These are phyloP conservation scores for Lucilia sericata DNA, from an alignment of 1,140 invertebrate genomes.

Conservation along the genomic window DNA sequence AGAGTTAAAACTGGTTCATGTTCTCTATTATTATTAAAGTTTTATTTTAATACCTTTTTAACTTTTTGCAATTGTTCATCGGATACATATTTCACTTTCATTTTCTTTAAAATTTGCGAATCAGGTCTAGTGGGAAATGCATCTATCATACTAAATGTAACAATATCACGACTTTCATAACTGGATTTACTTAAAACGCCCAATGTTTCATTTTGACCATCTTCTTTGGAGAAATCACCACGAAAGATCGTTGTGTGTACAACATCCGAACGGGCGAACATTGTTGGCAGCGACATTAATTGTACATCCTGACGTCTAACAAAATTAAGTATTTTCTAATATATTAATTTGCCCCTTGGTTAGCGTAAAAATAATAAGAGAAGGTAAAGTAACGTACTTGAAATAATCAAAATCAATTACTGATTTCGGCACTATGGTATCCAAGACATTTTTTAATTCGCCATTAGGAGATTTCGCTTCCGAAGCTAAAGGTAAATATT, in stretches of 20 bases:
- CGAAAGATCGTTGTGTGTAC: conserved; percentile 70
- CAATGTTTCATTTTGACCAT: conserved; percentile 59
- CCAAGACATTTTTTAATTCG: conserved; percentile 69
- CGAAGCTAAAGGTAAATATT: conserved; percentile 82
- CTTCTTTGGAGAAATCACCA: conserved; percentile 62
- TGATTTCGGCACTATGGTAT: conserved; percentile 76
- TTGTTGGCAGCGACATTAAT: conserved; percentile 79
- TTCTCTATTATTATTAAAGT: background rate
- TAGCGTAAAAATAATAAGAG: background rate
- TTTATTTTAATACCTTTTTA: conserved; percentile 51
- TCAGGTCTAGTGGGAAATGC: conserved; percentile 60
- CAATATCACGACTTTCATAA: conserved; percentile 68
- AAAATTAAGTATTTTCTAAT: conserved; percentile 47
- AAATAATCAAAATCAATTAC: conserved; percentile 74
- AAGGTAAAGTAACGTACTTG: conserved; percentile 61
- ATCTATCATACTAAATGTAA: conserved; percentile 60
- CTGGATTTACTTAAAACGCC: conserved; percentile 69
- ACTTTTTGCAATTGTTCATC: conserved; percentile 62
- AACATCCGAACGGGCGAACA: conserved; percentile 83
- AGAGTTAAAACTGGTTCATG: background rate
- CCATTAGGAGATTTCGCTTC: conserved; percentile 62
- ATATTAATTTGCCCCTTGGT: too few relatives aligned
- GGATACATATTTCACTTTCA: conserved; percentile 64
- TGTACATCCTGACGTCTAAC: conserved; percentile 70
- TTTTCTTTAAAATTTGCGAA: conserved; percentile 65